Evolutionary conservation across 2,888 invertebrate genomes (phyloP), one percentile per base, ranked within the genome.

Genomic region (Campoplex capitator): DNA sequence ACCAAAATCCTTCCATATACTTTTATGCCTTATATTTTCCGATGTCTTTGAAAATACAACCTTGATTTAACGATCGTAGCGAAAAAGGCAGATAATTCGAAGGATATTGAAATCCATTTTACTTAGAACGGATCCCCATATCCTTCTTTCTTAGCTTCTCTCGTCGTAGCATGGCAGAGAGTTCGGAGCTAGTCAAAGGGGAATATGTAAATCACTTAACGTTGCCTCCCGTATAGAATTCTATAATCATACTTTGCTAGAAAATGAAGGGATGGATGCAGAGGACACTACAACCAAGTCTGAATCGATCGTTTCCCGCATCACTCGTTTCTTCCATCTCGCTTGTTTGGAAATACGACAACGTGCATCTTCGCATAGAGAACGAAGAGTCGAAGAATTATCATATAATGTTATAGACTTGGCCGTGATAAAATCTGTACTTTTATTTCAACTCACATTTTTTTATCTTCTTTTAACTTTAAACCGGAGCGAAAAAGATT

Each of bases 161-260:
- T 23, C 23, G 23, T 23, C 23, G 23, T 23, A 23, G 23, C 23
- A 23, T 23, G 23, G 23, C 23, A 23, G 23, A 23, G 23, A 23
- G 23, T 23, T 23, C 23, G 23, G 23, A 23, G 23, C 23, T 23
- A 23, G 23, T 23, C 23, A 23, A 23, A 23, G 23, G 23, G 23
- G 23, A 23, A 51, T 7, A 32, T 38, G 74, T 56, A n/a, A 38
- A 74, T 56, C 23, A 74, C 56, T 74, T 74, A 74, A 13, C 38
- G 4, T 42, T 16, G 74, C 38, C 16, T 11, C 42, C 68, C n/a
- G 38, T 67, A 18, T 32, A n/a, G 16, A 16, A 16, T 28, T 68
- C 23, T 9, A 42, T 38, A 23, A 42, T 1, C 23, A 9, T 38
- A 67, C 16, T 38, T 6, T 38, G 38, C 38, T 3, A 4, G 8